Evolutionary conservation across 2,888 invertebrate genomes (phyloP), one percentile per base, ranked within the genome.

Genomic region (Aleiodes alternator): DNA sequence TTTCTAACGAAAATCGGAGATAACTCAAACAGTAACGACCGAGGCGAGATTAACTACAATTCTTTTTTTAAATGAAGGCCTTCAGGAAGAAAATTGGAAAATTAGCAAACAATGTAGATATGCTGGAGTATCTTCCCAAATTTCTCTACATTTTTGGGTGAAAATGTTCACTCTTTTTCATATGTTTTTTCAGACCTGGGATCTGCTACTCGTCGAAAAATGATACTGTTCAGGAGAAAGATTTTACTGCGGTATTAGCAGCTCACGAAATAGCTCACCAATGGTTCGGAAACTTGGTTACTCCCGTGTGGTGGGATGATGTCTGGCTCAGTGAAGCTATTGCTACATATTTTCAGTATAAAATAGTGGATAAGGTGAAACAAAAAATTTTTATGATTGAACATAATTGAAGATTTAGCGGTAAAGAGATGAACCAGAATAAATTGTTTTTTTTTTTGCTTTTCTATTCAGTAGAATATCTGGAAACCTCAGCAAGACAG

Each of bases 341-440:
- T 43, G 77, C 80, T 6, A 14, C 66, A 2, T 80, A 80, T 48
- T 79, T 79, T 56, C 66, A 77, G 57, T 76, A 75, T 55, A 79
- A 84, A n/a, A 84, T 87, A 5, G 82, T 87, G 6, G 82, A 86
- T 59, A 56, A 81, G 69, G 88, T 89, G 12, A 23, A 9, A 23
- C 43, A 31, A n/a, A 8, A 23, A 9, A 16, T 64, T 16, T 14
- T 43, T 64, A 2, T 14, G 11, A 29, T 55, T 53, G 4, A 78
- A 93, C 93, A 91, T 92, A 11, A 87, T 31, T 92, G 91, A 91
- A 90, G 2, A 23, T 23, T 23, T 23, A 23, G 23, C 2, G 2
- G 23, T 23, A 2, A 23, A 23, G 23, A 23, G 23, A 2, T 23
- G 23, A 23, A 23, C 23, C 1, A 23, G 23, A 2, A 23, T 1